phyloP scores from a whole-genome alignment of 1,140 invertebrate species.

The Orius insidiosus region DNA sequence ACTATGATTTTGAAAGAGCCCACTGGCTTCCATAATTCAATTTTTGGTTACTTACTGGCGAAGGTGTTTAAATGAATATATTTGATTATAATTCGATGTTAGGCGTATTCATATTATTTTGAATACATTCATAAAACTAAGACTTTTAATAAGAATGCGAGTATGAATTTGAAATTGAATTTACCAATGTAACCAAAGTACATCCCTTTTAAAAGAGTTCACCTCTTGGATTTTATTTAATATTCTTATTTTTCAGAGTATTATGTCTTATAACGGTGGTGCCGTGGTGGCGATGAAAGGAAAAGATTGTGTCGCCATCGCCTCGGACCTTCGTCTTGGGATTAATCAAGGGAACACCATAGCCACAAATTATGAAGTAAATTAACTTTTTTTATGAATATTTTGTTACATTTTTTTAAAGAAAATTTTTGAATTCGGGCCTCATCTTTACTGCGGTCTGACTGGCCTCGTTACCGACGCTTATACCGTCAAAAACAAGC shows the following conservation, averaged over 20 bases:
- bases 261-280: conserved; percentile 89
- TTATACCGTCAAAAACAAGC: conserved; percentile 78
- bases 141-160: no score
- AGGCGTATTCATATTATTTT: no score
- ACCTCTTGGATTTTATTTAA: neutral
- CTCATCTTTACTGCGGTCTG: conserved; percentile 75
- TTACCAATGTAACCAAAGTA: no score
- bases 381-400: neutral
- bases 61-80: no score
- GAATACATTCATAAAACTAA: no score
- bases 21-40: no score
- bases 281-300: conserved; percentile 97
- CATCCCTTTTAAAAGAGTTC: neutral
- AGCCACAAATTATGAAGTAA: conserved; percentile 53
- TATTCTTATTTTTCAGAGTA: conserved; percentile 43
- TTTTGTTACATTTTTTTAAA: conserved; percentile 25
- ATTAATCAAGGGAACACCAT: conserved; percentile 71
- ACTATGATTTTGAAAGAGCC: no score
- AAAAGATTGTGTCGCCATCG: conserved; percentile 95
- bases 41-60: no score
- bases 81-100: no score
- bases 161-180: no score
- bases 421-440: conserved; percentile 87
- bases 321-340: conserved; percentile 84
- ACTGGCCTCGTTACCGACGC: conserved; percentile 92